These are phyloP conservation scores for Elymnias hypermnestra DNA, from an alignment of 1,140 invertebrate species.

Conservation along the genomic window DNA sequence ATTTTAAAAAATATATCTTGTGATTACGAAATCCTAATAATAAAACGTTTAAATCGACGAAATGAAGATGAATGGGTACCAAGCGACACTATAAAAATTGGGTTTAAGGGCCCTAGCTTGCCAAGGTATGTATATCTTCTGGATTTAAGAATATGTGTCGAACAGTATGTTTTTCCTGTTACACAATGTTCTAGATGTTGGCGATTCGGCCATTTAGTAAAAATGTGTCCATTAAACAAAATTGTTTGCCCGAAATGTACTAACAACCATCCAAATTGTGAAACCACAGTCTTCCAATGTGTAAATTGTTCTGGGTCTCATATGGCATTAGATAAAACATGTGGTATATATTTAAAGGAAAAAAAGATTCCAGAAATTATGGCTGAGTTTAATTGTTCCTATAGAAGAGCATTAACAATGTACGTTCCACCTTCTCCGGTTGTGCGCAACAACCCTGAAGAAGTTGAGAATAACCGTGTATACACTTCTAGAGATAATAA, in stretches of 20 bases:
- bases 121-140: slow-evolving; percentile 11
- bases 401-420: neutral
- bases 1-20: too few relatives aligned
- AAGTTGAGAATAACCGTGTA: too few relatives aligned
- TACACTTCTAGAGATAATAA: too few relatives aligned
- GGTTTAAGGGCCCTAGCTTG: slow-evolving; percentile 15
- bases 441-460: too few relatives aligned
- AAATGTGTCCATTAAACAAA: slow-evolving; percentile 20
- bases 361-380: slow-evolving; percentile 1
- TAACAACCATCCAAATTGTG: slow-evolving; percentile 23
- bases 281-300: slow-evolving; percentile 14
- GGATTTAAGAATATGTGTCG: slow-evolving; percentile 15
- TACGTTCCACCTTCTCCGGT: too few relatives aligned
- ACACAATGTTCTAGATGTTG: too few relatives aligned
- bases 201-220: slow-evolving; percentile 13
- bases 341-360: slow-evolving; percentile 22
- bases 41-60: too few relatives aligned
- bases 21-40: too few relatives aligned
- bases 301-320: slow-evolving; percentile 25
- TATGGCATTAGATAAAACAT: slow-evolving; percentile 22
- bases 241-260: slow-evolving; percentile 29
- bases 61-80: too few relatives aligned
- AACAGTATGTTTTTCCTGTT: slow-evolving; percentile 15
- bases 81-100: too few relatives aligned
- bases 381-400: too few relatives aligned